A percentile compares a stretch with the other conserved stretches of the same genome.
phyloP scores from a whole-genome alignment of 2,888 invertebrate species.

The Nematopogon swammerdamellus region DNA sequence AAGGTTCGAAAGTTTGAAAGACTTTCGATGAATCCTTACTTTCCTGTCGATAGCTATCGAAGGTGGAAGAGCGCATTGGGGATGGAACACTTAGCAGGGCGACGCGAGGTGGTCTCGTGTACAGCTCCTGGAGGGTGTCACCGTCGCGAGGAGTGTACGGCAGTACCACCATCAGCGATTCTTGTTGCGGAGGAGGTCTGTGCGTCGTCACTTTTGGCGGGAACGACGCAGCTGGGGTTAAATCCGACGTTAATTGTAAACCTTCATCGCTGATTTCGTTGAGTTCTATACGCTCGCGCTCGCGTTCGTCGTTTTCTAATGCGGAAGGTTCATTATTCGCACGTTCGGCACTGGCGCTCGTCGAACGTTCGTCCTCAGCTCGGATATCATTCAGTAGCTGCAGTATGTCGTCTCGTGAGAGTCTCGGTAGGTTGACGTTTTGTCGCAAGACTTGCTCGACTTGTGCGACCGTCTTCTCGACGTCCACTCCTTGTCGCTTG shows the following conservation, averaged over 20 bases:
- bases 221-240: slow-evolving; percentile 11
- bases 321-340: slow-evolving; percentile 3
- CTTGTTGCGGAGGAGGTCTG: slow-evolving; percentile 26
- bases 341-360: slow-evolving; percentile 20
- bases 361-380: slow-evolving; percentile 41
- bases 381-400: slow-evolving; percentile 65
- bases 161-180: slow-evolving; percentile 60
- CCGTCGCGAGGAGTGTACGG: slow-evolving; percentile 60
- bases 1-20: too few relatives aligned
- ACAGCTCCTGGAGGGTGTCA: slow-evolving; percentile 59
- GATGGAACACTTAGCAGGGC: slow-evolving; percentile 40
- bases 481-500: slow-evolving; percentile 28
- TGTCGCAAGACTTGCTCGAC: slow-evolving; percentile 62
- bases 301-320: slow-evolving; percentile 9
- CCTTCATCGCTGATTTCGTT: slow-evolving; percentile 15
- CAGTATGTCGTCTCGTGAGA: slow-evolving; percentile 63
- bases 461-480: slow-evolving; percentile 63
- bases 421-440: slow-evolving; percentile 60
- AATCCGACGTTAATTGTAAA: background rate
- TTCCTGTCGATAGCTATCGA: slow-evolving; percentile 10
- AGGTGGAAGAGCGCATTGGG: slow-evolving; percentile 18
- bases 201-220: slow-evolving; percentile 18
- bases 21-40: slow-evolving; percentile 17
- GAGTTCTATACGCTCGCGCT: slow-evolving; percentile 19
- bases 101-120: slow-evolving; percentile 62